phyloP scores from a whole-genome alignment of 2,113 vertebrate species.

The Tor tambroides region DNA sequence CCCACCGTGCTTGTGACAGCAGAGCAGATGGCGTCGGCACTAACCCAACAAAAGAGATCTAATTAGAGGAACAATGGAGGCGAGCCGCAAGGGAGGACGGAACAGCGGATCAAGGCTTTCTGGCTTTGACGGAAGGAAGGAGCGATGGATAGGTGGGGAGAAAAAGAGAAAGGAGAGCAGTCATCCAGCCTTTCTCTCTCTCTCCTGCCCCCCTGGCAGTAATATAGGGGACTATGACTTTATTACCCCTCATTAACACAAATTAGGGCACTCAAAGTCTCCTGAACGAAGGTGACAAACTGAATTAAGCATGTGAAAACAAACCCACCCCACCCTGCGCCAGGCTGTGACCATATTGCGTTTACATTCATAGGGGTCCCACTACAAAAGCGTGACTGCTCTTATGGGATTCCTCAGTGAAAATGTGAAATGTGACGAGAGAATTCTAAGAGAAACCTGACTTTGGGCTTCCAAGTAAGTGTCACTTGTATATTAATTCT shows the following conservation, averaged over 20 bases:
- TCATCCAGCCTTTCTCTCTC: constrained; percentile 58
- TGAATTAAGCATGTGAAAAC: constrained; percentile 84
- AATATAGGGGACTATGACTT: constrained; percentile 80
- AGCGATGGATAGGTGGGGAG: constrained; percentile 62
- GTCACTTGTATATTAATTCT: neutral
- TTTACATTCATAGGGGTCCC: constrained; percentile 71
- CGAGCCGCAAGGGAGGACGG: constrained; percentile 45
- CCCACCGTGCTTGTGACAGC: constrained; percentile 63
- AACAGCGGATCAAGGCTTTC: constrained; percentile 53
- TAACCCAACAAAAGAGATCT: constrained; percentile 80
- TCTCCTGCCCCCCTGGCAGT: constrained; percentile 66
- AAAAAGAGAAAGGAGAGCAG: constrained; percentile 54
- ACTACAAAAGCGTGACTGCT: constrained; percentile 64
- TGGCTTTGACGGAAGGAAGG: constrained; percentile 63
- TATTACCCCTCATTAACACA: constrained; percentile 84
- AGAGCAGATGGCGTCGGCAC: constrained; percentile 80
- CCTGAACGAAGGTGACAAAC: constrained; percentile 81
- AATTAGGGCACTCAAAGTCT: constrained; percentile 81
- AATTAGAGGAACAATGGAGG: constrained; percentile 80
- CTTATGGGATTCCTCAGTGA: constrained; percentile 63
- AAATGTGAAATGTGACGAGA: constrained; percentile 64
- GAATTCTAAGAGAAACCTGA: constrained; percentile 61
- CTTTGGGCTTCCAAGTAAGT: constrained; percentile 18
- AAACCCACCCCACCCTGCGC: constrained; percentile 68
- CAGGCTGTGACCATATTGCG: constrained; percentile 77